Evolutionary conservation across 92 coral and sea anemone genomes (phyloP).

Genomic region (Palythoa grandis): DNA sequence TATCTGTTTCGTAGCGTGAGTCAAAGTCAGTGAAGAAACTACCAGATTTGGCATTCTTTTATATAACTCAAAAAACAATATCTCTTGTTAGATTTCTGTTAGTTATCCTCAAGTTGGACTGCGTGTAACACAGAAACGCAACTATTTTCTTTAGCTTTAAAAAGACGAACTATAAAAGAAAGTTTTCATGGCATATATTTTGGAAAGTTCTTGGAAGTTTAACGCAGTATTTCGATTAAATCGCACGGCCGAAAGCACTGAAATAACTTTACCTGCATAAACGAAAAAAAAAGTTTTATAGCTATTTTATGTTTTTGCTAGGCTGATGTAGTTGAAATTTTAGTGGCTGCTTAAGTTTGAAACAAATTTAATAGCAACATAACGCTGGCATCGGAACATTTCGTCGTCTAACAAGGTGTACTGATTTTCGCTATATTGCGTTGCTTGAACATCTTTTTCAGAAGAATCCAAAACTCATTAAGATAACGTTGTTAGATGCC

Average conservation of each 20-base stretch:
- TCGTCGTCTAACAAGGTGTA: neutral
- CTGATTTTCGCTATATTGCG: slow-evolving; percentile 36
- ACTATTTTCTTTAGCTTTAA: neutral
- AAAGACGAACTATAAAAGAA: neutral
- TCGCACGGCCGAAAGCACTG: neutral
- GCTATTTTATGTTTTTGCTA: neutral
- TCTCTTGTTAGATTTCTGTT: neutral
- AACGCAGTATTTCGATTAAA: neutral
- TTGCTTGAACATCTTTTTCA: neutral
- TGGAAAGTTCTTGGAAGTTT: neutral
- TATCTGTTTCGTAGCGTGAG: slow-evolving; percentile 11
- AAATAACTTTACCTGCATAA: neutral
- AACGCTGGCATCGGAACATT: neutral
- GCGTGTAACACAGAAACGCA: neutral
- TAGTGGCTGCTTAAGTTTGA: neutral
- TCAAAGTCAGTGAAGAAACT: slow-evolving; percentile 2
- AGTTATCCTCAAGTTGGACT: neutral
- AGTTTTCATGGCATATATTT: no score
- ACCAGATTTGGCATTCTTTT: slow-evolving; percentile 22
- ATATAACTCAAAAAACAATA: neutral
- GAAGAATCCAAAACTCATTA: slow-evolving; percentile 26
- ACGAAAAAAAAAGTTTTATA: neutral
- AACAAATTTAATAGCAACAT: neutral
- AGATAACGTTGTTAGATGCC: neutral
- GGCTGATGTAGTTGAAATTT: neutral